phyloP scores from a whole-genome alignment of 2,113 vertebrate genomes.

The Chaetodon trifascialis region DNA sequence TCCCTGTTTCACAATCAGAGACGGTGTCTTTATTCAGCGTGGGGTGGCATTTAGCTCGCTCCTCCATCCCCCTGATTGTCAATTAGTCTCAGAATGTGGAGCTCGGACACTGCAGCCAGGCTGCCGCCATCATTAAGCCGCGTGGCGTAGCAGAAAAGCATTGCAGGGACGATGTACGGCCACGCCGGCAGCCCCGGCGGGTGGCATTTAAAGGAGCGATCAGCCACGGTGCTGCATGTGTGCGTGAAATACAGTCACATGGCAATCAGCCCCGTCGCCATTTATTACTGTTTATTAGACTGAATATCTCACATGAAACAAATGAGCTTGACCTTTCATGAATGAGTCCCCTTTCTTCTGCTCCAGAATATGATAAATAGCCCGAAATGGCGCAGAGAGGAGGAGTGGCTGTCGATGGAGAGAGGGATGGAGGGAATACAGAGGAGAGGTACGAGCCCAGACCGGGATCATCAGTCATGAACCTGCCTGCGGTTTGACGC shows the following conservation, averaged over 20 bases:
- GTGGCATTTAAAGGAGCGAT: slow-evolving; percentile 80
- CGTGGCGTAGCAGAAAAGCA: slow-evolving; percentile 50
- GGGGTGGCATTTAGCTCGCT: slow-evolving; percentile 62
- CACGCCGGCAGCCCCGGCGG: slow-evolving; percentile 51
- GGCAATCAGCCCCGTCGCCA: slow-evolving; percentile 53
- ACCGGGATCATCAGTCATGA: slow-evolving; percentile 33
- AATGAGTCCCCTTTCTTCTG: slow-evolving; percentile 30
- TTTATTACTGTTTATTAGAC: slow-evolving; percentile 64
- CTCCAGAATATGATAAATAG: slow-evolving; percentile 50
- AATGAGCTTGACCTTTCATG: slow-evolving; percentile 68
- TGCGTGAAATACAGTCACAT: slow-evolving; percentile 26
- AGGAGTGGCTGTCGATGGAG: slow-evolving; percentile 29
- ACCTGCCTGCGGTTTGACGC: slow-evolving; percentile 19
- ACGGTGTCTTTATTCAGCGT: slow-evolving; percentile 24
- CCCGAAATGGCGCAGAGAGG: slow-evolving; percentile 32
- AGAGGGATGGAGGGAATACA: not conserved
- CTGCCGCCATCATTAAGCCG: slow-evolving; percentile 66
- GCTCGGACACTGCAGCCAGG: slow-evolving; percentile 45
- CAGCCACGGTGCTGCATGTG: slow-evolving; percentile 53
- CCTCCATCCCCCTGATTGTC: slow-evolving; percentile 65
- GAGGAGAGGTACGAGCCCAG: not conserved
- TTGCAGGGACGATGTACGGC: slow-evolving; percentile 19
- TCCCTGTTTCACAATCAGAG: slow-evolving; percentile 30
- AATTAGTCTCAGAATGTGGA: slow-evolving; percentile 73
- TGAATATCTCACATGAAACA: slow-evolving; percentile 65